phyloP scores from a whole-genome alignment of 2,888 invertebrate species.

The Plutella xylostella region DNA sequence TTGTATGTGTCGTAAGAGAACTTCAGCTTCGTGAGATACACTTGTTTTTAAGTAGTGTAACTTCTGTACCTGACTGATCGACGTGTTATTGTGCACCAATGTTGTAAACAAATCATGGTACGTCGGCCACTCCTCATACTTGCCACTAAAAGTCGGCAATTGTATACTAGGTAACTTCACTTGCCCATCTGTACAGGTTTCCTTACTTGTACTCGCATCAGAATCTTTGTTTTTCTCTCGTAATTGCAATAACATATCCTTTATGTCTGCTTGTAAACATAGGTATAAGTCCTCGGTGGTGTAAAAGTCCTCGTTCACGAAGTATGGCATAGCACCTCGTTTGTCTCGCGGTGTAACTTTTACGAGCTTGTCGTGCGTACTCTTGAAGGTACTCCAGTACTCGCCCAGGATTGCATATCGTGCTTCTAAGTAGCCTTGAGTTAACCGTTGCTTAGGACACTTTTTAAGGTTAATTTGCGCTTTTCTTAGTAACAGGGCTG shows the following conservation, averaged over 20 bases:
- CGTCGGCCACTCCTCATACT: slow-evolving; percentile 8
- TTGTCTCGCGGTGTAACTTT: slow-evolving; percentile 2
- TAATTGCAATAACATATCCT: neutral
- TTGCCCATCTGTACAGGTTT: too few relatives aligned
- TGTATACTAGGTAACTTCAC: neutral
- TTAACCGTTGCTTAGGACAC: slow-evolving; percentile 14
- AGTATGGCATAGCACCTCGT: slow-evolving; percentile 5
- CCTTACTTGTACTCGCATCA: neutral
- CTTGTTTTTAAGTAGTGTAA: slow-evolving; percentile 4
- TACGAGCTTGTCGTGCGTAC: slow-evolving; percentile 9
- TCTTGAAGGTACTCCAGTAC: slow-evolving; percentile 10
- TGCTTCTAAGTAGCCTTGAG: slow-evolving; percentile 12
- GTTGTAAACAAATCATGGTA: slow-evolving; percentile 8
- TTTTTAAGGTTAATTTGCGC: slow-evolving; percentile 13
- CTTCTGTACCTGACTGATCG: slow-evolving; percentile 2
- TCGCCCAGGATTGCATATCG: slow-evolving; percentile 7
- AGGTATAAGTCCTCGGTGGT: slow-evolving; percentile 11
- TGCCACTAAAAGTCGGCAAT: neutral
- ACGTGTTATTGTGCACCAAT: slow-evolving; percentile 3
- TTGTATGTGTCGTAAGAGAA: neutral
- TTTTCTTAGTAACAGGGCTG: slow-evolving; percentile 9
- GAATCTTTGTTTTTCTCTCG: neutral
- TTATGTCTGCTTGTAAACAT: neutral
- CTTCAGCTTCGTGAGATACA: slow-evolving; percentile 4
- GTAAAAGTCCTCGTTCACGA: slow-evolving; percentile 12